Conservation (phyloP, 2,113 vertebrate species). For the Athene cunicularia region DNA sequence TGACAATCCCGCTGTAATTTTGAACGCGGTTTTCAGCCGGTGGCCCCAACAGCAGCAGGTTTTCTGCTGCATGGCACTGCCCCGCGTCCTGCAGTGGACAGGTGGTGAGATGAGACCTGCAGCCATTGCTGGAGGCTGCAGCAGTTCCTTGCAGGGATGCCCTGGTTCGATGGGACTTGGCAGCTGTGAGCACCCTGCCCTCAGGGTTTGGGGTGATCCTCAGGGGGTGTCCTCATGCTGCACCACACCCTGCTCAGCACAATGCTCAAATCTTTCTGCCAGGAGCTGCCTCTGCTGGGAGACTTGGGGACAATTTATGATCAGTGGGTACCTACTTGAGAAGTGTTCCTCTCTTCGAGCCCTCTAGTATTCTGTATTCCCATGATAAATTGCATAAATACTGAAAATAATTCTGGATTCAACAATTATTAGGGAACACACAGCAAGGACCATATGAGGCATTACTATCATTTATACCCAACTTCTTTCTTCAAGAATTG, state of each 20-base stretch:
- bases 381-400: neutral
- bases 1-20: neutral
- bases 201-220: neutral
- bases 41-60: neutral
- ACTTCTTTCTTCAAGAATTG: neutral
- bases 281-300: neutral
- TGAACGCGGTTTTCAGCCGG: fast-evolving
- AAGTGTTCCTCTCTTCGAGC: neutral
- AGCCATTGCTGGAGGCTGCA: neutral
- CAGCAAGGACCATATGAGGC: neutral
- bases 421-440: neutral
- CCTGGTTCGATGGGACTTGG: fast-evolving
- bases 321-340: too few relatives aligned
- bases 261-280: fast-evolving
- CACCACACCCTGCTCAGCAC: neutral
- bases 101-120: neutral
- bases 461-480: neutral
- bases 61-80: neutral
- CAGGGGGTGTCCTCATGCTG: neutral
- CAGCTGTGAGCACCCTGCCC: fast-evolving
- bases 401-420: neutral
- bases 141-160: neutral
- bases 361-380: neutral
- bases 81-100: fast-evolving
- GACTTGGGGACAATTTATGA: neutral